Conservation (phyloP, 1,140 invertebrate species). For the Sweltsa coloradensis region DNA sequence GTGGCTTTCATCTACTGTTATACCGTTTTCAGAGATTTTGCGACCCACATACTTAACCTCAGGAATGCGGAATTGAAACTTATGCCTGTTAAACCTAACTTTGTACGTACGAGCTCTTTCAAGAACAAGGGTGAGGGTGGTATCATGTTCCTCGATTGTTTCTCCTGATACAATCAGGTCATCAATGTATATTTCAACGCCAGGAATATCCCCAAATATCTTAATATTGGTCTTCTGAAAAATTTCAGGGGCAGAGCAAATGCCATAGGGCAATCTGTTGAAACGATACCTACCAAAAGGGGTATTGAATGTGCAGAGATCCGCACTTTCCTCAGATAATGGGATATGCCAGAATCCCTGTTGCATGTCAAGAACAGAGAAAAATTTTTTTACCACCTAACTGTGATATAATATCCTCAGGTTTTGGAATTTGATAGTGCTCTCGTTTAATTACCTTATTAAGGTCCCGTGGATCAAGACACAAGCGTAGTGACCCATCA, state of each 20-base stretch:
- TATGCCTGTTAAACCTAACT: background rate
- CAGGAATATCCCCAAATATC: constrained; percentile 3
- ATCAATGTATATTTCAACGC: background rate
- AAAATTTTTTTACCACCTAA: too few relatives aligned
- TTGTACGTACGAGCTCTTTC: background rate
- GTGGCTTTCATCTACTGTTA: background rate
- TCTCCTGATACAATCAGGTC: background rate
- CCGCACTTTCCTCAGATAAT: too few relatives aligned
- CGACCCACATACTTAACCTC: background rate
- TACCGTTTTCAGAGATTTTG: background rate
- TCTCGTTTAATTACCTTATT: too few relatives aligned
- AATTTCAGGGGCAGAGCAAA: constrained; percentile 3
- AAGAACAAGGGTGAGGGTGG: background rate
- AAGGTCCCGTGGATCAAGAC: too few relatives aligned
- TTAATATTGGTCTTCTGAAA: background rate
- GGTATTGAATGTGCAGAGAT: too few relatives aligned
- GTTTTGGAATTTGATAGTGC: too few relatives aligned
- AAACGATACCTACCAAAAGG: too few relatives aligned
- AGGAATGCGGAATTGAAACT: background rate
- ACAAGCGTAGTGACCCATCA: too few relatives aligned
- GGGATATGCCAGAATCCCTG: too few relatives aligned
- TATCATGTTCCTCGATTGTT: background rate
- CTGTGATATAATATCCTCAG: too few relatives aligned
- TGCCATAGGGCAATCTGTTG: constrained; percentile 7
- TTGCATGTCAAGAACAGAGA: too few relatives aligned